Conservation (phyloP, 2,888 invertebrate species). For the Temnothorax unifasciatus region DNA sequence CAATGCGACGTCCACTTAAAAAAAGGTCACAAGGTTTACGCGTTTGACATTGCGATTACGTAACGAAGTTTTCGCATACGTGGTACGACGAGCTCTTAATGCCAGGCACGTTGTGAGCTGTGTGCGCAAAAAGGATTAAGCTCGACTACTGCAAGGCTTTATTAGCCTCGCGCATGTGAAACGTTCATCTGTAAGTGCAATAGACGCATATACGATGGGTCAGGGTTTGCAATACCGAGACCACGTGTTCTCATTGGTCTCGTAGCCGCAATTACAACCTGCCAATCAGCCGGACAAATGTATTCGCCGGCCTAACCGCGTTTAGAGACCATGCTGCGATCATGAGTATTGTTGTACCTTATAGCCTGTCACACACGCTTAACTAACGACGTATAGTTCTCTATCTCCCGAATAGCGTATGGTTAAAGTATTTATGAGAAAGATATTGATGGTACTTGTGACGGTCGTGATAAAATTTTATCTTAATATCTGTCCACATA, state of each 20-base stretch:
- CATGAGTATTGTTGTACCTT: slow-evolving; percentile 44
- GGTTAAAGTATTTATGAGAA: neutral
- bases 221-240: slow-evolving; percentile 34
- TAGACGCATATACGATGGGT: slow-evolving; percentile 11
- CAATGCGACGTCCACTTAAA: slow-evolving; percentile 33
- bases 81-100: slow-evolving; percentile 37
- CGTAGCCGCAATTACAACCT: slow-evolving; percentile 49
- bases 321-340: slow-evolving; percentile 40
- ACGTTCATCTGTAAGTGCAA: slow-evolving; percentile 38
- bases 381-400: slow-evolving; percentile 13
- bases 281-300: slow-evolving; percentile 53
- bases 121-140: slow-evolving; percentile 48
- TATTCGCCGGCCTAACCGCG: slow-evolving; percentile 35
- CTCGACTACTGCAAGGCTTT: slow-evolving; percentile 40
- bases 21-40: slow-evolving; percentile 44
- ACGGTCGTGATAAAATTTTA: neutral
- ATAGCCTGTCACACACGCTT: slow-evolving; percentile 19
- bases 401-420: slow-evolving; percentile 1
- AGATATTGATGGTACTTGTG: neutral
- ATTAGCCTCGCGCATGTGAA: slow-evolving; percentile 28
- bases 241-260: slow-evolving; percentile 46
- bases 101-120: slow-evolving; percentile 42
- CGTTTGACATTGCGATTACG: slow-evolving; percentile 56
- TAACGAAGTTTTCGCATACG: slow-evolving; percentile 55
- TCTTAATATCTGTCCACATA: neutral